Evolutionary conservation across 2,888 invertebrate genomes (phyloP), one percentile per base, ranked within the genome.

Genomic region (Apomyelois bistriatella): DNA sequence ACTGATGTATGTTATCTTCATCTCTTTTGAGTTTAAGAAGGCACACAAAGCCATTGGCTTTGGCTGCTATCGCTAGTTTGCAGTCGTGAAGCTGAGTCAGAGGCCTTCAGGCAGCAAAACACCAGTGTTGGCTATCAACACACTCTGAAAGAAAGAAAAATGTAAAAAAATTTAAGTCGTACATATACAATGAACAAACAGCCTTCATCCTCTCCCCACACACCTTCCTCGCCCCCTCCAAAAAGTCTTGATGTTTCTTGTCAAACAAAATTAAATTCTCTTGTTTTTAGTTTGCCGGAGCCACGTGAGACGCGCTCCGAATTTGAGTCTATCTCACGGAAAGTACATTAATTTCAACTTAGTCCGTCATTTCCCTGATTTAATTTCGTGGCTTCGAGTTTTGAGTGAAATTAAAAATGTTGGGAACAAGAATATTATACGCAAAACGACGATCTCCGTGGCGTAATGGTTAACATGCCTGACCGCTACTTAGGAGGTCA

Each of bases 251-350:
- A 37, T 48, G 48, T 48, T 48, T 38, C 48, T 48, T 28, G 48
- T 38, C 48, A 48, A 48, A 48, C 48, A 38, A 48, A 48, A 48
- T 48, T 48, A 38, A 48, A 48, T 48, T 48, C 48, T 28, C 48
- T 48, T 46, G 46, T 48, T 28, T 48, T 13, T 22, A 48, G 48
- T 48, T 38, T 37, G 46, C 3, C 10, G 15, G 42, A 12, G 46
- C 38, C 48, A 48, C 48, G 48, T 48, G 37, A 48, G 17, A 28
- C 46, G 46, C 28, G 16, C 35, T 28, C 8, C 10, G 13, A 30
- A 30, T 30, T 30, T 13, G 32, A 46, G 32, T 46, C 30, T 46
- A 15, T 46, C 43, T 13, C 32, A 13, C 41, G 28, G 13, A 46
- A 32, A 32, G 46, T 46, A 46, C 46, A 32, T 46, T 46, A 46